Evolutionary conservation across 1,140 invertebrate species (phyloP).

Genomic region (Zaprionus tsacasi): DNA sequence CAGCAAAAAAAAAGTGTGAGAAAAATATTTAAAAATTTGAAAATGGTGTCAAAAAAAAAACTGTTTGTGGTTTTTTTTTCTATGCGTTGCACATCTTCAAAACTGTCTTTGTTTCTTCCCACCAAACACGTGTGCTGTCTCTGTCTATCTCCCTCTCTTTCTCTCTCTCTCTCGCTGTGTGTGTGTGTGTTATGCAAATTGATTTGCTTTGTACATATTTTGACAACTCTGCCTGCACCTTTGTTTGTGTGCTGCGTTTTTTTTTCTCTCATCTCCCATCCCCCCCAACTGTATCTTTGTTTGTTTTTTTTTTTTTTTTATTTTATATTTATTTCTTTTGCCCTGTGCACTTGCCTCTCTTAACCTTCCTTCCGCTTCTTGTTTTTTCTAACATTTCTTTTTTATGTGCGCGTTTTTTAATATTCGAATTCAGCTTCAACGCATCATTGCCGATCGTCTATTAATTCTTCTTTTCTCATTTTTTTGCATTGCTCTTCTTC

Average conservation of each 20-base stretch:
- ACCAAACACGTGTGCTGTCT: conserved; percentile 36
- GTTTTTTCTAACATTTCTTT: conserved; percentile 75
- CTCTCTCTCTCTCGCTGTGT: neutral
- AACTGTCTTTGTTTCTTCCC: conserved; percentile 55
- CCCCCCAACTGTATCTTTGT: conserved; percentile 19
- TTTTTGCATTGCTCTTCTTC: conserved; percentile 71
- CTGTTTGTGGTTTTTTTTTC: conserved; percentile 39
- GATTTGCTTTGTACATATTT: conserved; percentile 76
- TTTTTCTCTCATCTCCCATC: neutral
- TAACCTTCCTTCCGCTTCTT: conserved; percentile 69
- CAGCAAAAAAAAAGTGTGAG: conserved; percentile 35
- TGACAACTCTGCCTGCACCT: conserved; percentile 71
- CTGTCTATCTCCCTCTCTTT: neutral
- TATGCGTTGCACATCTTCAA: conserved; percentile 39
- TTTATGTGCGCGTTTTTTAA: conserved; percentile 42
- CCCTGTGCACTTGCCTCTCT: conserved; percentile 36
- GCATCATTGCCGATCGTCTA: conserved; percentile 71
- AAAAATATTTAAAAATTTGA: conserved; percentile 39
- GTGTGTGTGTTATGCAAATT: conserved; percentile 72
- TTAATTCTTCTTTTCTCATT: conserved; percentile 60
- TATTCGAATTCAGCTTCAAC: conserved; percentile 65
- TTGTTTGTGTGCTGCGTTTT: conserved; percentile 51
- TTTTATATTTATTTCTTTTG: neutral
- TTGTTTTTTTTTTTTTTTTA: no score
- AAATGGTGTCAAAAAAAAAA: conserved; percentile 52